Base-by-base conservation (phyloP, 2,113 vertebrate genomes). In the Nothocercus julius region DNA sequence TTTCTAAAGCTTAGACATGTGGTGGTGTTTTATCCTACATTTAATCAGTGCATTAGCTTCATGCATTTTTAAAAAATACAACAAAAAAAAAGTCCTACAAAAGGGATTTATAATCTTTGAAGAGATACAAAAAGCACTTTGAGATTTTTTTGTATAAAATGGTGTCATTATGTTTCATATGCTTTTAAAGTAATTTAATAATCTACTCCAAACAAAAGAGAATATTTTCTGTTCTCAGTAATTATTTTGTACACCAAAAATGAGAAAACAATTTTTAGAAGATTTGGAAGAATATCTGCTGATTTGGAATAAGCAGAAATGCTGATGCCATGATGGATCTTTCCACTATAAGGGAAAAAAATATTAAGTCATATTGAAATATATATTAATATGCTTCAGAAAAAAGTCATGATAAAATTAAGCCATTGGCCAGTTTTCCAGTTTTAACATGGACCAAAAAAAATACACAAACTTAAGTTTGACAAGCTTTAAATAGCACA, bases 111-210 rank as follows among this genome's bases (percentile, higher is more conserved):
- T n/a, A 91, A 82, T 64, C 17, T 91, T 73, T 69, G 42, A 91
- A 70, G 42, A 76, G 14, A 70, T 84, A 81, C 75, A 45, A 88
- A 95, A 95, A 90, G 90, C 92, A 91, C 74, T 93, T 96, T 36
- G 47, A 93, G 73, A 90, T 66, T 44, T 18, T 88, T 95, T 95
- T 95, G 76, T 87, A 92, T 88, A 61, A 93, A 88, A 91, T 88
- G 28, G 12, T 89, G 53, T 30, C 47, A 59, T 64, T 81, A 25
- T 68, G 47, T 67, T 58, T 72, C 51, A 62, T 21, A 45, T 56
- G 47, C 34, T 86, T 44, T 56, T 95, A 28, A 88, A 83, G 27
- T 30, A 9, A 38, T 74, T 83, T 67, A 32, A 84, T 84, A 83
- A 38, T 87, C 30, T 85, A 51, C 22, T 83, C 79, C 56, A 81